phyloP scores from a whole-genome alignment of 2,113 vertebrate genomes.

The Pelodiscus sinensis region DNA sequence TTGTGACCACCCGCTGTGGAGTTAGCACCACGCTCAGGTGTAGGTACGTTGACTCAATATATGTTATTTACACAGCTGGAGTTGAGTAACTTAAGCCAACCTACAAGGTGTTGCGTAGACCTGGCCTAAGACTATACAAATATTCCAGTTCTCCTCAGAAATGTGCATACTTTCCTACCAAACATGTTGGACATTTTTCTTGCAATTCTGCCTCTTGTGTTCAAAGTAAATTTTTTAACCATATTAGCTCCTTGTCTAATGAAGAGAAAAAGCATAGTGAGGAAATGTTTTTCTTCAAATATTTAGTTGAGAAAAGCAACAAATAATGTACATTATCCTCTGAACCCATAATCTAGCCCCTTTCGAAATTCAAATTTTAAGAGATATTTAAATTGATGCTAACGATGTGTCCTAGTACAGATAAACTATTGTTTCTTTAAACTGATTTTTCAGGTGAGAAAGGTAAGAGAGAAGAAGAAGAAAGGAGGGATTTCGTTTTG shows the following conservation, averaged over 20 bases:
- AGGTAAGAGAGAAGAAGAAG: background rate
- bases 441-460: slow-evolving; percentile 13
- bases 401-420: no score
- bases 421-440: background rate
- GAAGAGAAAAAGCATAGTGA: background rate
- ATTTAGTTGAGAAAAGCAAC: background rate
- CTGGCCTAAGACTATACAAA: background rate
- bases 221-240: background rate
- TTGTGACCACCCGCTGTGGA: no score
- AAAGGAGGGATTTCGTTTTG: background rate
- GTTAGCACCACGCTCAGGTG: no score
- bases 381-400: no score
- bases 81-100: no score
- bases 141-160: background rate
- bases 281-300: background rate
- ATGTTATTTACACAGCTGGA: no score
- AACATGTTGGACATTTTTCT: background rate
- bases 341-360: background rate
- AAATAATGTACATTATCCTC: background rate
- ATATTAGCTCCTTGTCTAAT: background rate
- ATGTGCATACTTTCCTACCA: background rate
- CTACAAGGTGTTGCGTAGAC: no score
- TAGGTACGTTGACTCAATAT: no score
- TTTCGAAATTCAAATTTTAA: background rate
- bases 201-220: background rate